phyloP scores from a whole-genome alignment of 2,113 vertebrate genomes.

The Chitala chitala region DNA sequence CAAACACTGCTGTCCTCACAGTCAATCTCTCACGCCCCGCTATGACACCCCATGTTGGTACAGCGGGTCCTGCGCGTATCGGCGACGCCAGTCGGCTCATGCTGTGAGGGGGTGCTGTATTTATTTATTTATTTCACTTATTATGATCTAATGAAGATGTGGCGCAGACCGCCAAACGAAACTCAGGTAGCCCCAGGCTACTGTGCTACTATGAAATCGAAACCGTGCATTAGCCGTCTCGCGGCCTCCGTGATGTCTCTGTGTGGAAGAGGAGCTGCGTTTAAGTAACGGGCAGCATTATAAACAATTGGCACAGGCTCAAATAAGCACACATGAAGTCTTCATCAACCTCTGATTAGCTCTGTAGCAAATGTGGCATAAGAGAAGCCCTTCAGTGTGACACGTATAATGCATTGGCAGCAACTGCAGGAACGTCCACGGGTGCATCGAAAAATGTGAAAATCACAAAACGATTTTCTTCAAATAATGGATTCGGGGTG shows the following conservation, averaged over 20 bases:
- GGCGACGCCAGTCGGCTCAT: neutral
- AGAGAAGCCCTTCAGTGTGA: neutral
- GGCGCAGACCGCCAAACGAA: conserved; percentile 57
- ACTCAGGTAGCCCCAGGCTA: conserved; percentile 57
- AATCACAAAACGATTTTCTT: neutral
- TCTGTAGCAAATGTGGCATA: neutral
- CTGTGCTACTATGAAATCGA: conserved; percentile 62
- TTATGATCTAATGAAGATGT: conserved; percentile 45
- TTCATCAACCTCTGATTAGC: conserved; percentile 36
- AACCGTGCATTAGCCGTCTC: conserved; percentile 47
- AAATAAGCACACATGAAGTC: conserved; percentile 37
- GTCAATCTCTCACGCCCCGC: conserved; percentile 44
- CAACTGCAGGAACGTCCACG: neutral
- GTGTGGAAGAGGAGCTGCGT: conserved; percentile 42
- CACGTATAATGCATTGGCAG: neutral
- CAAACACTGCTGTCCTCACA: conserved; percentile 47
- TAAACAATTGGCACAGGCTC: conserved; percentile 41
- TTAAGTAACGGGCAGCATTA: conserved; percentile 49
- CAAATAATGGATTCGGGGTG: too few relatives aligned
- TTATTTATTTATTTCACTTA: conserved; percentile 41
- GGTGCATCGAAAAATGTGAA: neutral
- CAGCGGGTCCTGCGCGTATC: conserved; percentile 37
- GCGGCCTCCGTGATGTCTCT: conserved; percentile 21
- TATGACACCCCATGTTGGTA: conserved; percentile 35
- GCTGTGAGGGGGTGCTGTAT: conserved; percentile 33